Evolutionary conservation across 2,888 invertebrate genomes (phyloP).

Genomic region (Eristalis intricaria): DNA sequence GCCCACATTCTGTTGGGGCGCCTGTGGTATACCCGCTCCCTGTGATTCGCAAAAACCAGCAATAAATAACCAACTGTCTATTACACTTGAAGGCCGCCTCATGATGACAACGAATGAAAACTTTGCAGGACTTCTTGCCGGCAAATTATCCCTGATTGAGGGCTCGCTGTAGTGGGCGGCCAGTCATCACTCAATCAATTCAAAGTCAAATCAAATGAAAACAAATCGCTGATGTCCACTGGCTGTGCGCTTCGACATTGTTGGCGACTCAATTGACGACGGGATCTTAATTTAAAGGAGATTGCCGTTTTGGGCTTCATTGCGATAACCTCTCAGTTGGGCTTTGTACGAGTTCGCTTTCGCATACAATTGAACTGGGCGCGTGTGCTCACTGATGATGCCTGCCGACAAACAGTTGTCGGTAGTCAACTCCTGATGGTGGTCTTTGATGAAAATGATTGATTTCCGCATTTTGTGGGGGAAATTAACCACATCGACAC

Average conservation of each 20-base stretch:
- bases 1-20: not conserved
- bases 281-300: constrained; percentile 21
- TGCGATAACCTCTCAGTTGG: not conserved
- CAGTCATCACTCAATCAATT: constrained; percentile 25
- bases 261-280: constrained; percentile 17
- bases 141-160: constrained; percentile 32
- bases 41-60: not conserved
- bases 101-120: not conserved
- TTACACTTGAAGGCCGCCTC: not conserved
- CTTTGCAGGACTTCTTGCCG: constrained; percentile 48
- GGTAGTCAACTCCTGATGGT: too few relatives aligned
- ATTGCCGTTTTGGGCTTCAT: constrained; percentile 16
- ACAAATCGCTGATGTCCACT: constrained; percentile 22
- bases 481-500: not conserved
- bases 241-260: constrained; percentile 24
- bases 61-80: not conserved
- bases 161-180: not conserved
- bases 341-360: not conserved
- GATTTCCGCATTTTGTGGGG: not conserved
- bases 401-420: too few relatives aligned
- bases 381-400: not conserved
- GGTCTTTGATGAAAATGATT: not conserved
- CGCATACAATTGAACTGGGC: not conserved
- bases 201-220: constrained; percentile 49
- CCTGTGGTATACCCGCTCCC: not conserved